phyloP scores from a whole-genome alignment of 1,140 invertebrate species.

The Dolichoris vasculosae region DNA sequence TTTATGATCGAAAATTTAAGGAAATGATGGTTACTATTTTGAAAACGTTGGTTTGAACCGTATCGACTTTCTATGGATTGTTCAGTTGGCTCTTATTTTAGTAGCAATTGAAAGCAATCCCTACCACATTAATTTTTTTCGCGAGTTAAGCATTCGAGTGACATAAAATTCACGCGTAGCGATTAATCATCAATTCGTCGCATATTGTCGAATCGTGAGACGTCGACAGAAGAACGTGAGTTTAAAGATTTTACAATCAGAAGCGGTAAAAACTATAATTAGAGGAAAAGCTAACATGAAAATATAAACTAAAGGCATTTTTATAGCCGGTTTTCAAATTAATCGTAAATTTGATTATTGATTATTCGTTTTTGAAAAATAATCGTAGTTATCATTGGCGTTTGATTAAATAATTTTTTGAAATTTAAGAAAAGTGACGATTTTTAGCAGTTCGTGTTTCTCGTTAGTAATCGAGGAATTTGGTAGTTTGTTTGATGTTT shows the following conservation, averaged over 20 bases:
- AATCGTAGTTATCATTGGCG: background rate
- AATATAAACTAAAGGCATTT: background rate
- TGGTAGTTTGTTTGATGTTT: conserved; percentile 34
- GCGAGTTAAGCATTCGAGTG: conserved; percentile 38
- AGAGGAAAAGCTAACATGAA: background rate
- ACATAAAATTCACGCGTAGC: conserved; percentile 38
- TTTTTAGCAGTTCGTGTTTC: background rate
- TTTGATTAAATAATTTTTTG: background rate
- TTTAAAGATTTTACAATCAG: background rate
- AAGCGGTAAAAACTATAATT: background rate
- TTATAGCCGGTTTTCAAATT: background rate
- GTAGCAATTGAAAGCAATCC: conserved; percentile 22
- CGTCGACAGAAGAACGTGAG: background rate
- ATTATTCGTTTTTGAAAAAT: background rate
- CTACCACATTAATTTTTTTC: conserved; percentile 23
- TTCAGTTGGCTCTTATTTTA: conserved; percentile 1
- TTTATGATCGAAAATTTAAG: background rate
- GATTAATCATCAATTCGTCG: conserved; percentile 36
- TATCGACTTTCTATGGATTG: background rate
- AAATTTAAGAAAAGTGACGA: background rate
- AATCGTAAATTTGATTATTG: background rate
- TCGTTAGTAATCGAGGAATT: background rate
- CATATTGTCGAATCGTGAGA: background rate
- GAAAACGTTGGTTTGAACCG: background rate
- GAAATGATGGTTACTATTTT: background rate